These are phyloP conservation scores for Leptopilina syphax DNA, from an alignment of 2,888 invertebrate species.

Conservation along the genomic window DNA sequence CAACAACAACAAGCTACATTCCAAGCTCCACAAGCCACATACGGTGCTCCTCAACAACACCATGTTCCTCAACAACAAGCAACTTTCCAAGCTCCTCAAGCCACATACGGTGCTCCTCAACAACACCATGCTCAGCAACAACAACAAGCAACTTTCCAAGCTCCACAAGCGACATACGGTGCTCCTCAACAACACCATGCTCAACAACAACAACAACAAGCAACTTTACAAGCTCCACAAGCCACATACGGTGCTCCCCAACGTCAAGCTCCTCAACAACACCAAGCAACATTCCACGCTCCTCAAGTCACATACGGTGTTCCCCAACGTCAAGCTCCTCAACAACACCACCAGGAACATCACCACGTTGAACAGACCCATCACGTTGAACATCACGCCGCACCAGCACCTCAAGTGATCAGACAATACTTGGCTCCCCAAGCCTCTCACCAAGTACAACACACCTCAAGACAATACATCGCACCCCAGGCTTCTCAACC, in stretches of 20 bases:
- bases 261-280: background rate
- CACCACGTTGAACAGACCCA: background rate
- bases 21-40: background rate
- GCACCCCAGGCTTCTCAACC: background rate
- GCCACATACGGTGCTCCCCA: background rate
- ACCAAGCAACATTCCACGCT: background rate
- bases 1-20: too few relatives aligned
- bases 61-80: background rate
- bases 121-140: background rate
- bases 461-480: background rate
- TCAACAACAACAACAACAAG: background rate
- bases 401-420: background rate
- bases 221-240: too few relatives aligned
- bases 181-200: background rate
- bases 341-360: background rate
- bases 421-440: constrained; percentile 5
- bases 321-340: background rate
- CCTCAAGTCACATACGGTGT: background rate
- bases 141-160: background rate
- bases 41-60: too few relatives aligned
- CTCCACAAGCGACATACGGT: too few relatives aligned
- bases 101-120: too few relatives aligned
- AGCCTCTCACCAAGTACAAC: background rate
- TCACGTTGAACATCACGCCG: background rate
- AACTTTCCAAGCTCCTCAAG: too few relatives aligned